A percentile compares a stretch with the other conserved stretches of the same genome.
Conservation (phyloP, 1,140 invertebrate genomes). For the Zaprionus ghesquierei region DNA sequence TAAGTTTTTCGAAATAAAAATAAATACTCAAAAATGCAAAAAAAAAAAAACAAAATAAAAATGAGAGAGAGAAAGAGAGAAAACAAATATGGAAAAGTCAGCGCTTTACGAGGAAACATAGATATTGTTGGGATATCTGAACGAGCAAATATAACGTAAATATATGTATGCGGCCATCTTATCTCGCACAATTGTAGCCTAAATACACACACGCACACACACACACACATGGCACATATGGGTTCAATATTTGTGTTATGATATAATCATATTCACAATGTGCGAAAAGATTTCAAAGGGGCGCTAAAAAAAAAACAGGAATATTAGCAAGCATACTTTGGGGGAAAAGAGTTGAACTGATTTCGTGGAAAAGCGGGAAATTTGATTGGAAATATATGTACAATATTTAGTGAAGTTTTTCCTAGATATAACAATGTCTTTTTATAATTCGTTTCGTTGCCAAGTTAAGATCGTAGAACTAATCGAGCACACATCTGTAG, state of each 20-base stretch:
- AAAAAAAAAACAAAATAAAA: no score
- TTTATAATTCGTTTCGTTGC: not conserved
- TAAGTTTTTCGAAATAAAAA: conserved; percentile 26
- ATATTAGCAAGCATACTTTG: not conserved
- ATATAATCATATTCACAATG: conserved; percentile 6
- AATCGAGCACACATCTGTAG: conserved; percentile 9
- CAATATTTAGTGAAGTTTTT: no score
- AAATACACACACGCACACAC: conserved; percentile 15
- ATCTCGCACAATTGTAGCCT: conserved; percentile 1
- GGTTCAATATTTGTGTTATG: not conserved
- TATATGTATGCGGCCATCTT: conserved; percentile 11
- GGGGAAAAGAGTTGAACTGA: not conserved
- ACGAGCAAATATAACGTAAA: conserved; percentile 12
- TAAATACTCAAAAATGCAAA: conserved; percentile 21
- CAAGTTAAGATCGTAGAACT: conserved; percentile 19
- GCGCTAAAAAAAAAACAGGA: not conserved
- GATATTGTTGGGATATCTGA: conserved; percentile 18
- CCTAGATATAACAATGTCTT: not conserved
- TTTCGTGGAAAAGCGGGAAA: not conserved
- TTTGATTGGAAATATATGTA: not conserved
- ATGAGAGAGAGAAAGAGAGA: no score
- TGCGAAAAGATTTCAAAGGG: not conserved
- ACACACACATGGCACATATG: not conserved
- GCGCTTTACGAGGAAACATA: conserved; percentile 7
- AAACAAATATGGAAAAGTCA: conserved; percentile 20